Percentiles rank a stretch among this genome's conserved stretches.
These are phyloP conservation scores for Montifringilla adamsi DNA, from an alignment of 2,113 vertebrate species.

Conservation along the genomic window DNA sequence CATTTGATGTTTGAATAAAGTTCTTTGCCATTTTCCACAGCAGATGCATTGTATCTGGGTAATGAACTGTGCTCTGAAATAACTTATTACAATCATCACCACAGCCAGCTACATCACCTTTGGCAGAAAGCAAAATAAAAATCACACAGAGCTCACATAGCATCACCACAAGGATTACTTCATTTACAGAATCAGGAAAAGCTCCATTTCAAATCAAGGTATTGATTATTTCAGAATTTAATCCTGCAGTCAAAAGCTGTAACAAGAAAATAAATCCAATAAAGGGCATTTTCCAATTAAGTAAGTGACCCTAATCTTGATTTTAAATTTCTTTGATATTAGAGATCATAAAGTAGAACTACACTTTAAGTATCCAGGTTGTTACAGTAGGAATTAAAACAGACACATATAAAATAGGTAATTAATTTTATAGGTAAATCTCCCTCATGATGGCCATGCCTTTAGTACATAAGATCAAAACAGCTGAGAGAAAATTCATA, in stretches of 20 bases:
- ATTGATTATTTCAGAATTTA: slow-evolving; percentile 13
- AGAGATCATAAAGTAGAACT: not conserved
- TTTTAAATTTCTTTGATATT: slow-evolving; percentile 15
- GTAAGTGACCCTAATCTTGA: not conserved
- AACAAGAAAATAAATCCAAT: not conserved
- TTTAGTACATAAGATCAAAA: not conserved
- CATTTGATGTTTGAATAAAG: not conserved
- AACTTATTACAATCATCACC: not conserved
- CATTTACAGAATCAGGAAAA: not conserved
- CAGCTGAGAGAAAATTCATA: not conserved
- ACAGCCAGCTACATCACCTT: not conserved
- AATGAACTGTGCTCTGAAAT: slow-evolving; percentile 17
- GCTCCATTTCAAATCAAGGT: not conserved
- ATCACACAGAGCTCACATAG: not conserved
- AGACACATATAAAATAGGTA: not conserved
- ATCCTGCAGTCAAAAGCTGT: not conserved
- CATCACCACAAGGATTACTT: not conserved
- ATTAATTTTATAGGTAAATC: not conserved
- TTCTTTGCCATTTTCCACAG: not conserved
- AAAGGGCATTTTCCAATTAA: not conserved
- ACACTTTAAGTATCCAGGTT: not conserved
- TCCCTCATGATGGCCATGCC: not conserved
- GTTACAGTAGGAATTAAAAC: not conserved
- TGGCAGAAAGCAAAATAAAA: not conserved
- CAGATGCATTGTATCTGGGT: not conserved